Conservation (phyloP, 2,888 invertebrate species). For the Cryptocheilus praepositus region DNA sequence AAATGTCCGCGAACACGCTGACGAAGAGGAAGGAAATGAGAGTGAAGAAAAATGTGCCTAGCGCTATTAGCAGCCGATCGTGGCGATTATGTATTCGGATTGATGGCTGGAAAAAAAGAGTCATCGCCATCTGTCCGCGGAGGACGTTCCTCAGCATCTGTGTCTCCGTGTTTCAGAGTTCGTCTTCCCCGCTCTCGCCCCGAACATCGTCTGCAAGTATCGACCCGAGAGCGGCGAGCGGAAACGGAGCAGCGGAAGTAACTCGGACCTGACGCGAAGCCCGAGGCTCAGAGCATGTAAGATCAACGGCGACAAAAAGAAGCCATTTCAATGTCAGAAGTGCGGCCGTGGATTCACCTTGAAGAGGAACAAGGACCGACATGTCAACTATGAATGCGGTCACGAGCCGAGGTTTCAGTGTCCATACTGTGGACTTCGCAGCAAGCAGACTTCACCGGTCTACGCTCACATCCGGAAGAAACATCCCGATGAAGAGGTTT, state of each 20-base stretch:
- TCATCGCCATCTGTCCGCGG: not conserved
- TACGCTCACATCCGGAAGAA: constrained; percentile 63
- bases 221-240: constrained; percentile 34
- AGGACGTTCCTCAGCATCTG: constrained; percentile 38
- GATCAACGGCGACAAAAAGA: constrained; percentile 47
- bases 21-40: no score
- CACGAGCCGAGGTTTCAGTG: constrained; percentile 66
- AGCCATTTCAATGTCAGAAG: constrained; percentile 62
- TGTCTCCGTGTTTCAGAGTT: constrained; percentile 54
- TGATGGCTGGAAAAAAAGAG: not conserved
- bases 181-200: constrained; percentile 38
- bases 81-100: no score
- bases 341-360: constrained; percentile 66
- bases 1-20: no score
- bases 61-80: no score
- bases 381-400: constrained; percentile 69
- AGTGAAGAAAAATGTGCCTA: no score
- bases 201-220: constrained; percentile 41
- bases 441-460: constrained; percentile 62
- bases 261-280: constrained; percentile 20
- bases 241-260: constrained; percentile 14
- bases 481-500: constrained; percentile 60
- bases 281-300: constrained; percentile 33
- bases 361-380: constrained; percentile 63
- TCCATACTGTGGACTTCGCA: constrained; percentile 62